Evolutionary conservation across 30 jellyfish, hydroid and myxozoan species (phyloP).

Genomic region (Mastigias papua): DNA sequence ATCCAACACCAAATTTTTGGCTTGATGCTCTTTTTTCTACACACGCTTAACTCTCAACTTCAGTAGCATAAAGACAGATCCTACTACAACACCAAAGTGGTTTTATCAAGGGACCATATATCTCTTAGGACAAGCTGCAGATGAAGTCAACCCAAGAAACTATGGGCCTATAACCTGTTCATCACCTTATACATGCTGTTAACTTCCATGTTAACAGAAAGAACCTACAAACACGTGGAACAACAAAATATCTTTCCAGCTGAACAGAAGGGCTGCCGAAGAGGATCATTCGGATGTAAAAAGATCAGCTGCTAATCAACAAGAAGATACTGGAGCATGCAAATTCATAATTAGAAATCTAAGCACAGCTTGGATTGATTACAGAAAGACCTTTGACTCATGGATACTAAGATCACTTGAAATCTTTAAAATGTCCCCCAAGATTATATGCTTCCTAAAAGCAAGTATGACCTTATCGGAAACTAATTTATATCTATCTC

Average conservation of each 20-base stretch:
- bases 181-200: constrained; percentile 3
- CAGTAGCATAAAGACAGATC: not conserved
- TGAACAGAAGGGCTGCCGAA: constrained; percentile 35
- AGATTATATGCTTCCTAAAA: not conserved
- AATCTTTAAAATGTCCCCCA: constrained; percentile 1
- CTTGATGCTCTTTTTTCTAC: not conserved
- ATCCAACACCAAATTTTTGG: constrained; percentile 55
- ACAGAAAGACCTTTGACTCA: constrained; percentile 37
- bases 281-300: constrained; percentile 28
- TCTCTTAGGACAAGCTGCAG: not conserved
- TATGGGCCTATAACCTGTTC: constrained; percentile 21
- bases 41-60: constrained; percentile 18
- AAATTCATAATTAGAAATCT: not conserved
- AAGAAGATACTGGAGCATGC: constrained; percentile 36
- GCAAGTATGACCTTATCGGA: constrained; percentile 18
- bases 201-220: constrained; percentile 11
- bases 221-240: constrained; percentile 23
- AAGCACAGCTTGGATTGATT: constrained; percentile 61
- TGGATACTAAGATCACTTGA: constrained; percentile 18
- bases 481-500: constrained; percentile 4
- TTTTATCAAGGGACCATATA: constrained; percentile 13
- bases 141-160: constrained; percentile 6
- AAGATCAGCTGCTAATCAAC: constrained; percentile 37
- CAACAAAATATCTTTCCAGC: constrained; percentile 4
- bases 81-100: constrained; percentile 15